Base-by-base conservation (phyloP, 1,140 invertebrate species). In the Saccostrea echinata region DNA sequence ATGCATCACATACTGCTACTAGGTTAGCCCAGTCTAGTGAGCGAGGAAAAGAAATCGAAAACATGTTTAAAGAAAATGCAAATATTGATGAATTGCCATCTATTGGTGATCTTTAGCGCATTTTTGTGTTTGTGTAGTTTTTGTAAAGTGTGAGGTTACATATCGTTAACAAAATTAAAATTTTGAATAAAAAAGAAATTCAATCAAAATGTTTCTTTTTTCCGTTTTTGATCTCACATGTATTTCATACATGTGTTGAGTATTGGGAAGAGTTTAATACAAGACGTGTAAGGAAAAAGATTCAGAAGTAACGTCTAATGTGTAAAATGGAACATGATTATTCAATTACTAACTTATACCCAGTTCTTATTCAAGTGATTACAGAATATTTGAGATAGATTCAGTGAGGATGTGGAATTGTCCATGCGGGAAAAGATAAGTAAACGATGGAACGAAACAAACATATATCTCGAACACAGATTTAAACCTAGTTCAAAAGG, bases 161-260 rank as follows among this genome's bases (percentile, higher is more conserved):
- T 64, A 64, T 1, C 21, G 18, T 64, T 21, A n/a, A n/a, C 57
- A 61, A n/a, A 61, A 61, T 0, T 61, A 61, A 61, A 61, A 13
- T 61, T 16, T 6, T 18, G 6, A 3, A 1, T 6, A 3, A 43
- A 43, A 43, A 43, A 3, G 6, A 43, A 43, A 43, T 43, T 43
- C 1, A 6, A 43, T 43, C 1, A 13, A 0, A 61, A 61, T 61
- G 1, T 61, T 9, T 61, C 16, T 61, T 16, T 18, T 3, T 18
- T 21, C 16, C 6, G 0, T 16, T 61, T 61, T 61, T 61, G 57
- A 13, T 61, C 16, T 24, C 21, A 61, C 57, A 61, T 61, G 12
- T 61, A 61, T 61, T 61, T 24, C 57, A 61, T 61, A 61, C 57
- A 61, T 61, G 57, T 61, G 57, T 61, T 61, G 16, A 61, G 57